Percentiles rank a stretch among this genome's conserved stretches.
phyloP scores from a whole-genome alignment of 2,113 vertebrate species.

The Ptyas mucosa region DNA sequence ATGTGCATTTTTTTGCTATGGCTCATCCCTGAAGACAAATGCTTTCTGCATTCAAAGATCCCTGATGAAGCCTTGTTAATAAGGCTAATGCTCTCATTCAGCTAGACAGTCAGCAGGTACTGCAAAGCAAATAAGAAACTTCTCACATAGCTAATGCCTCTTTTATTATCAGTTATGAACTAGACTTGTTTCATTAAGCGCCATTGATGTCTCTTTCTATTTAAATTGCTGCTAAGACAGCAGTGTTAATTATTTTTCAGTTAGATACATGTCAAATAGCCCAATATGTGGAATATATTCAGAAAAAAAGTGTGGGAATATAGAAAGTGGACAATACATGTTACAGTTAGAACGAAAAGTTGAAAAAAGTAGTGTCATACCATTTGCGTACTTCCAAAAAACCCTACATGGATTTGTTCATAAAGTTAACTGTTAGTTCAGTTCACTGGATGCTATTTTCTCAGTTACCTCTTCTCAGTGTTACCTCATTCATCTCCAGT shows the following conservation, averaged over 20 bases:
- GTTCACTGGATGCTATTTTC: not conserved
- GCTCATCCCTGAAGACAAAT: conserved; percentile 53
- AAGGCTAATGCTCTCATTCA: conserved; percentile 8
- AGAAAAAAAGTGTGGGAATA: not conserved
- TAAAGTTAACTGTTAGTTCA: not conserved
- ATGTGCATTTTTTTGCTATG: conserved; percentile 50
- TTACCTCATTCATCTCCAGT: not conserved
- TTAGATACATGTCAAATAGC: not conserved
- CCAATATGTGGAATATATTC: not conserved
- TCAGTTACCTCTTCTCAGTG: not conserved
- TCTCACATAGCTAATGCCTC: not conserved
- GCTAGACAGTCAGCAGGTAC: conserved; percentile 27
- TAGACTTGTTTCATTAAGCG: not conserved
- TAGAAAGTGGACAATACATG: not conserved
- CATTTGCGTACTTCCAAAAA: not conserved
- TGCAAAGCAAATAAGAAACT: not conserved
- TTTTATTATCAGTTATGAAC: not conserved
- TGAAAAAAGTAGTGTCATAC: not conserved
- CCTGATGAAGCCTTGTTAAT: conserved; percentile 63
- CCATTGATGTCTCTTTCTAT: not conserved
- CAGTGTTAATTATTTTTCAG: not conserved
- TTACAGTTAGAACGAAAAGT: not conserved
- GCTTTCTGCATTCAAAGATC: conserved; percentile 56
- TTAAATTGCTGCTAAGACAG: conserved; percentile 23
- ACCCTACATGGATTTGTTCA: not conserved